Evolutionary conservation across 2,888 invertebrate genomes (phyloP), one percentile per base, ranked within the genome.

Genomic region (Tachina grossa): DNA sequence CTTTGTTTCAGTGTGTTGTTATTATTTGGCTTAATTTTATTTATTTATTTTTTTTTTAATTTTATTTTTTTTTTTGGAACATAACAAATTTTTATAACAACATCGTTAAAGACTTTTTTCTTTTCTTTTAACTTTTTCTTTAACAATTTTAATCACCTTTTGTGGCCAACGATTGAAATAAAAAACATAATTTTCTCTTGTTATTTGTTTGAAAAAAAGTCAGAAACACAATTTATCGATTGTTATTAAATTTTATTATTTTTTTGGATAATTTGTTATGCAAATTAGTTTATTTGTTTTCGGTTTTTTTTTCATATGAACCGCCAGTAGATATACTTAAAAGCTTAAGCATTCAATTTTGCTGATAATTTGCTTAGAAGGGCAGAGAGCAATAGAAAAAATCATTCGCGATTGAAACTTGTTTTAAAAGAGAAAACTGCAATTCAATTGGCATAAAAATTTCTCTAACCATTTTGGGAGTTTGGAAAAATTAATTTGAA

Each of bases 231-330:
- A 81, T 71, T 82, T 82, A 82, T 81, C 47, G 74, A 82, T 78
- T 78, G 65, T 39, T 78, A 82, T 82, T 82, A 63, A 53, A 85
- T 81, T 84, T 72, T 65, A 75, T 74, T 66, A 65, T 78, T 72
- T 65, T 65, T 65, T n/a, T 63, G 57, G 31, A 74, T 82, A 63
- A 85, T 85, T 85, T 85, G 82, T 78, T 78, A 85, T 85, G 84
- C 82, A 85, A 85, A 85, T 85, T 78, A 77, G 31, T 31, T 31
- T 31, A 31, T 31, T 31, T 65, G 49, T 57, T 63, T 57, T 68
- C 39, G 74, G 53, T 49, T 51, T 55, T 14, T 66, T 59, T 65
- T 10, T 31, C n/a, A 31, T 65, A 13, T 31, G n/a, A 45, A 47
- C 11, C 55, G 43, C n/a, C 43, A 43, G 16, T 43, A 43, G 16